Evolutionary conservation across 2,888 invertebrate species (phyloP).

Genomic region (Branchipolynoe longqiensis): DNA sequence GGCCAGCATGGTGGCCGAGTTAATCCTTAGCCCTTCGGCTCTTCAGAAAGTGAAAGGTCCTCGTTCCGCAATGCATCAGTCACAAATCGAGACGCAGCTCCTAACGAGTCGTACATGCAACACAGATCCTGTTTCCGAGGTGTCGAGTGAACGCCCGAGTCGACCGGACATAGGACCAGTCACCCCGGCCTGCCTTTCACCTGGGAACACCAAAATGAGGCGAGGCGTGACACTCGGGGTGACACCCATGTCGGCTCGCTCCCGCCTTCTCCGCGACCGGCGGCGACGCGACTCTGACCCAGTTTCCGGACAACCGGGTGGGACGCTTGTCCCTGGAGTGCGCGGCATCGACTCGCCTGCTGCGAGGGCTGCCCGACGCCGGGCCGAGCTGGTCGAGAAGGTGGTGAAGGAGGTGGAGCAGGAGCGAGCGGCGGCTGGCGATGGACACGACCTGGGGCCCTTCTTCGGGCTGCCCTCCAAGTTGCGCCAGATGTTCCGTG

Average conservation of each 20-base stretch:
- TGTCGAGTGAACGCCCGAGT: too few species aligned
- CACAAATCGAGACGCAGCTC: neutral
- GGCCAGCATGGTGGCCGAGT: neutral
- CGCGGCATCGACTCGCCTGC: constrained; percentile 3
- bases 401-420: constrained; percentile 71
- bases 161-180: neutral
- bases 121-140: neutral
- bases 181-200: neutral
- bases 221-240: neutral
- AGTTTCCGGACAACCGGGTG: neutral
- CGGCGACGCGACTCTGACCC: neutral
- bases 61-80: too few species aligned
- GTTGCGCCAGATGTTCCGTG: constrained; percentile 88
- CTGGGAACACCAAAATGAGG: neutral
- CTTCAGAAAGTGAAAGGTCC: too few species aligned
- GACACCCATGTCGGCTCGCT: neutral
- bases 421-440: constrained; percentile 67
- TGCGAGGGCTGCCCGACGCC: constrained; percentile 60
- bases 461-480: constrained; percentile 91
- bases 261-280: neutral
- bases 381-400: constrained; percentile 68
- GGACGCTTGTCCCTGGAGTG: too few species aligned
- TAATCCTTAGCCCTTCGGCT: too few species aligned
- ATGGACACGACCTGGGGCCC: constrained; percentile 74
- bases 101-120: neutral